A percentile compares a stretch with the other conserved stretches of the same genome.
These are phyloP conservation scores for Miichthys miiuy DNA, from an alignment of 2,797 vertebrate species.

Conservation along the genomic window DNA sequence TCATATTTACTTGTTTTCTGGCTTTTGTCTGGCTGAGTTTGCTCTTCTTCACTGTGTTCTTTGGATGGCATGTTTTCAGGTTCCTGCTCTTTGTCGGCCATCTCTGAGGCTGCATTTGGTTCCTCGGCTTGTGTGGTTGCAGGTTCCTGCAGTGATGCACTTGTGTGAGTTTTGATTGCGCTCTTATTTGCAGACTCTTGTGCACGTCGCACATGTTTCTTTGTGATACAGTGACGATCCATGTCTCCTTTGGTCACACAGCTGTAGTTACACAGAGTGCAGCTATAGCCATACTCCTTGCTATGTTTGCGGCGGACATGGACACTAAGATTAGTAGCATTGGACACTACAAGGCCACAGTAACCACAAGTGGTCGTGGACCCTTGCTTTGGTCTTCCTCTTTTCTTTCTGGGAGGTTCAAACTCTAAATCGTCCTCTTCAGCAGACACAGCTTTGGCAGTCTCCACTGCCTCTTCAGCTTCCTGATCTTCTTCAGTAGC, in stretches of 20 bases:
- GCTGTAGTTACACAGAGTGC: conserved; percentile 95
- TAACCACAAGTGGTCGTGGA: conserved; percentile 90
- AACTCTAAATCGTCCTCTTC: conserved; percentile 69
- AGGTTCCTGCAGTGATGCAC: conserved; percentile 51
- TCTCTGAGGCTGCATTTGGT: conserved; percentile 32
- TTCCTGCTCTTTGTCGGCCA: conserved; percentile 43
- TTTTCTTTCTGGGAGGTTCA: conserved; percentile 83
- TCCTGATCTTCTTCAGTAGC: conserved; percentile 40
- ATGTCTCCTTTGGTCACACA: conserved; percentile 99
- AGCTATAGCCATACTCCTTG: conserved; percentile 95
- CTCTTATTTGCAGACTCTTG: conserved; percentile 75
- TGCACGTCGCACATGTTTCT: conserved; percentile 92
- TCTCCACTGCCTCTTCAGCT: conserved; percentile 54
- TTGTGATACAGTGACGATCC: conserved; percentile 98
- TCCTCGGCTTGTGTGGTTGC: conserved; percentile 39
- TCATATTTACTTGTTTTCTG: conserved; percentile 74
- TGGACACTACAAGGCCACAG: conserved; percentile 95
- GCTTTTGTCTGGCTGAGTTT: conserved; percentile 37
- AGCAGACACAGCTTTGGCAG: conserved; percentile 14
- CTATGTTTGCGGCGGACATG: conserved; percentile 97
- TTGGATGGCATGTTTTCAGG: conserved; percentile 55
- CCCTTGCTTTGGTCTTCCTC: conserved; percentile 88
- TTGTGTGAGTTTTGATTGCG: conserved; percentile 26
- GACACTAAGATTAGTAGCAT: conserved; percentile 94
- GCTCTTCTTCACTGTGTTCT: conserved; percentile 57